Base-by-base conservation (phyloP, 92 coral and sea anemone species). In the Scolanthus callimorphus region DNA sequence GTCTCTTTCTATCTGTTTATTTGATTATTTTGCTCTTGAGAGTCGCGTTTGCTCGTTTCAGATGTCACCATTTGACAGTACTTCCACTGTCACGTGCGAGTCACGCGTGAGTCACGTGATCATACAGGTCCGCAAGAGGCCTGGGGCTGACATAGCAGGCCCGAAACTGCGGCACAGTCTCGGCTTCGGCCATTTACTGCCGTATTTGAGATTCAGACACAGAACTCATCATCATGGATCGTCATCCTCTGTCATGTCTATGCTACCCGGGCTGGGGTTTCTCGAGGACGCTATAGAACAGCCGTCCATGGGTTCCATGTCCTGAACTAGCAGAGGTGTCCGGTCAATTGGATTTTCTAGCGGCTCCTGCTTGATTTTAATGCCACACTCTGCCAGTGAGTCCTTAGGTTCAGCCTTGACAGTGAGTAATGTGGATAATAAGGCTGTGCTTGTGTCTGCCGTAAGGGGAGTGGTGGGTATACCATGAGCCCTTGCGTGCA, bases 401-500 rank as follows among this genome's bases (percentile, higher is more conserved):
- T 67, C n/a, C n/a, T 67, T 12, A 1, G 67, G 28, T 29, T 78
- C 85, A 2, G 81, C 57, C 66, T 85, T 77, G 0, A 70, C 60
- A 27, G 90, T 51, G n/a, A 94, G 74, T 26, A 94, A 67, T 0
- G 85, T 63, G 0, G 99, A 94, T 25, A 94, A 51, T 48, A 90
- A 73, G 6, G 99, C 99, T 0, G 99, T 94, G 25, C 90, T 84
- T 27, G 96, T 84, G 67, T 94, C 99, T 27, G 96, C 69, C 9
- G 96, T 94, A 19, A 94, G 60, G 1, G 99, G 99, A 11, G 99
- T 94, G 0, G 96, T 90, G 12, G 99, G 99, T 46, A 94, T 90
- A 31, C 91, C 91, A 51, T 94, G 99, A 0, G 99, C 99, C 19
- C 99, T 84, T 9, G 96, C 90, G 53, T 94, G 99, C 99, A 94